phyloP scores from a whole-genome alignment of 2,113 vertebrate species.

The Takifugu bimaculatus region DNA sequence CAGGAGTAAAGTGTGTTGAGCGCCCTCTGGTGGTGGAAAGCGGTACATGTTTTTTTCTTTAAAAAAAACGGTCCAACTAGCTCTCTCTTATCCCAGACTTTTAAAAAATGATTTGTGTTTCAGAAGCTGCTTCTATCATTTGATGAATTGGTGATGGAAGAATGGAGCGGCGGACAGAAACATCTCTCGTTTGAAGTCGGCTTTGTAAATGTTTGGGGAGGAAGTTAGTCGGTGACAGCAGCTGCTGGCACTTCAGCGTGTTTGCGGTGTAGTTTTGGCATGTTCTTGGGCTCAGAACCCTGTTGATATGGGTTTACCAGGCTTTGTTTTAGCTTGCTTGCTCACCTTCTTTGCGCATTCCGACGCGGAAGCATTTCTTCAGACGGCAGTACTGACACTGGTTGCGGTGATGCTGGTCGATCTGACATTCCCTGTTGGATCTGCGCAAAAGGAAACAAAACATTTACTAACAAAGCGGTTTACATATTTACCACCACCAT shows the following conservation, averaged over 20 bases:
- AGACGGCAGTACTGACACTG: conserved; percentile 98
- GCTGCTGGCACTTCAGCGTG: too few relatives aligned
- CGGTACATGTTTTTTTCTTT: too few relatives aligned
- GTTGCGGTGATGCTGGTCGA: conserved; percentile 97
- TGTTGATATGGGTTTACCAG: too few relatives aligned
- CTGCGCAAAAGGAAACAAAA: conserved; percentile 58
- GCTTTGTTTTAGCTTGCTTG: not conserved
- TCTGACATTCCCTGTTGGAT: conserved; percentile 96
- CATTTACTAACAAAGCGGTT: conserved; percentile 1
- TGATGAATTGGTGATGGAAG: not conserved
- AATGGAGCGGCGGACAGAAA: not conserved
- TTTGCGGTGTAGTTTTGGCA: too few relatives aligned
- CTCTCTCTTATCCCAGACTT: too few relatives aligned
- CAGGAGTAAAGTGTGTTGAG: too few relatives aligned
- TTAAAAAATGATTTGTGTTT: too few relatives aligned
- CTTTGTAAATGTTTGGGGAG: not conserved
- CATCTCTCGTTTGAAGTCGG: not conserved
- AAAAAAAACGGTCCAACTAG: too few relatives aligned
- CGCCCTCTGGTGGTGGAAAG: too few relatives aligned
- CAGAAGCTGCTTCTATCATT: not conserved
- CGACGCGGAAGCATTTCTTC: conserved; percentile 96
- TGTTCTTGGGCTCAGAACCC: too few relatives aligned
- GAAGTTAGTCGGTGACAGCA: not conserved
- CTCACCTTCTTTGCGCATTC: conserved; percentile 98
- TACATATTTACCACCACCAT: not conserved